phyloP scores from a whole-genome alignment of 2,113 vertebrate genomes.

The Haplochromis vanheusdeni region DNA sequence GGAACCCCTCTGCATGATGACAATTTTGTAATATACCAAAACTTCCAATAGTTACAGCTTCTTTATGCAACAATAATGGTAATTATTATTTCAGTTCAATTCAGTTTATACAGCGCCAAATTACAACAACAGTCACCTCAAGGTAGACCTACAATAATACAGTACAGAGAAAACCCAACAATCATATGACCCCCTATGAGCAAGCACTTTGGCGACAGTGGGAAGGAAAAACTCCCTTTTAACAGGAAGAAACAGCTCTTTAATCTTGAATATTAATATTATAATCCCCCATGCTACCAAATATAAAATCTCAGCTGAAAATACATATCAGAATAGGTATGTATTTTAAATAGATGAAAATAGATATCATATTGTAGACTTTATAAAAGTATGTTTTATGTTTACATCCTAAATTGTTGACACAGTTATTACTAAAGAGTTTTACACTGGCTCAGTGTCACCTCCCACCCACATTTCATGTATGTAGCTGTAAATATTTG shows the following conservation, averaged over 20 bases:
- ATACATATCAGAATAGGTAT: background rate
- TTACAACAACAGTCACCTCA: background rate
- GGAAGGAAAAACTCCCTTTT: background rate
- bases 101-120: background rate
- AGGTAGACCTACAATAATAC: rapidly evolving
- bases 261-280: background rate
- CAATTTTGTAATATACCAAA: background rate
- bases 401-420: background rate
- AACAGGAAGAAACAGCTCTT: background rate
- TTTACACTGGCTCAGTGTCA: background rate
- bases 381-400: background rate
- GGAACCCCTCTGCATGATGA: background rate
- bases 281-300: background rate
- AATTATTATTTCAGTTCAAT: background rate
- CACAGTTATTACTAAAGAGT: background rate
- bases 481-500: background rate
- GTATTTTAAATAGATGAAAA: background rate
- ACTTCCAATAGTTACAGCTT: background rate
- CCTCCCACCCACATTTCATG: background rate
- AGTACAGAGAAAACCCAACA: background rate
- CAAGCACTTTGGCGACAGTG: background rate
- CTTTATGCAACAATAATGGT: background rate
- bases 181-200: rapidly evolving
- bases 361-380: background rate
- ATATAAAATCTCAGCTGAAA: background rate